A percentile compares a stretch with the other conserved stretches of the same genome.
Evolutionary conservation across 2,113 vertebrate species (phyloP).

Genomic region (Dunckerocampus dactyliophorus): DNA sequence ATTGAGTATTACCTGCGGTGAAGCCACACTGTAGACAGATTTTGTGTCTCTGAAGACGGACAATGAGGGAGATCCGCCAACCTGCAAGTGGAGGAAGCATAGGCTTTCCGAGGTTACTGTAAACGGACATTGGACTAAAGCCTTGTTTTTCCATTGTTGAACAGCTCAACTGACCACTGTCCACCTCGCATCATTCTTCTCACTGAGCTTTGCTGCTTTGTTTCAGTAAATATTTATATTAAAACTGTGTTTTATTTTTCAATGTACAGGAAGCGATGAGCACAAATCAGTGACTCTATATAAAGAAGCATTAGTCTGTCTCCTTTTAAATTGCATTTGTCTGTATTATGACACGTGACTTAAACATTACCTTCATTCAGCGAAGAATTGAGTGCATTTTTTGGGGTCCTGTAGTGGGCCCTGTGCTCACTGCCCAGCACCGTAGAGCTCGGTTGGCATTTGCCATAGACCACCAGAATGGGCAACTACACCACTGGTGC

Average conservation of each 20-base stretch:
- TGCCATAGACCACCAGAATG: too few species aligned
- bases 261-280: not conserved
- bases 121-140: not conserved
- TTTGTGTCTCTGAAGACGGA: not conserved
- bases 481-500: too few species aligned
- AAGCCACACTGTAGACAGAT: not conserved
- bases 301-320: too few species aligned
- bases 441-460: too few species aligned
- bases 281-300: not conserved
- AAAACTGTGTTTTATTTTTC: slow-evolving; percentile 16
- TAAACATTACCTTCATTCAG: not conserved
- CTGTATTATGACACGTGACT: not conserved
- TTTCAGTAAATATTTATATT: slow-evolving; percentile 25
- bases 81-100: not conserved
- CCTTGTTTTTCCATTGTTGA: not conserved
- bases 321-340: not conserved
- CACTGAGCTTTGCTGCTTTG: not conserved
- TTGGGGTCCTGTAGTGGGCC: too few species aligned
- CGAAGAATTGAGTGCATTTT: too few species aligned
- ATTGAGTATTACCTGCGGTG: slow-evolving; percentile 93
- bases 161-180: not conserved
- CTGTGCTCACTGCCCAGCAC: too few species aligned
- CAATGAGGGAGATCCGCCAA: too few species aligned
- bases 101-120: slow-evolving; percentile 9
- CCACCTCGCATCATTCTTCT: not conserved